These are phyloP conservation scores for Anableps anableps DNA, from an alignment of 2,797 vertebrate genomes.

Conservation along the genomic window DNA sequence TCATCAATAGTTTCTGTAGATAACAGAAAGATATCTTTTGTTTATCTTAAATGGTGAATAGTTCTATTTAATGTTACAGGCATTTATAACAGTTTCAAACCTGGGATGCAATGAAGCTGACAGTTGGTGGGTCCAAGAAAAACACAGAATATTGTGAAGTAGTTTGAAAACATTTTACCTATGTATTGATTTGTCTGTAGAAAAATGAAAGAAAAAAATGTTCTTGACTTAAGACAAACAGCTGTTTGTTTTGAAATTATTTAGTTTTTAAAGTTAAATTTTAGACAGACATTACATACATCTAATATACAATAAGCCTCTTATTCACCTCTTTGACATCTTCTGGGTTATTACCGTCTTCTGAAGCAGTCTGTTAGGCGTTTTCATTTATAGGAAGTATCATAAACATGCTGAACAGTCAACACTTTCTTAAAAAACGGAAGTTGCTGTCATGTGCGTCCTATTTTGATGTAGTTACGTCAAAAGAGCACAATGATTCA, in stretches of 20 bases:
- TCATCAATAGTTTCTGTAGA: slow-evolving; percentile 17
- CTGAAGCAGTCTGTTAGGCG: neutral
- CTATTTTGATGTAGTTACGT: neutral
- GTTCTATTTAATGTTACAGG: neutral
- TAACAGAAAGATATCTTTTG: neutral
- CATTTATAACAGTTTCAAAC: neutral
- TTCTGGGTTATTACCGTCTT: neutral
- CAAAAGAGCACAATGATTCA: neutral
- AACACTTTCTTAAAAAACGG: neutral
- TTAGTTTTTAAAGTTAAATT: neutral
- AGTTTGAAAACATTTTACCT: slow-evolving; percentile 27
- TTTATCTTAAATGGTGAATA: neutral
- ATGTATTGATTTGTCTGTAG: neutral
- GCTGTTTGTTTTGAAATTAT: neutral
- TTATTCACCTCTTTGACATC: neutral
- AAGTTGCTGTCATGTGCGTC: neutral
- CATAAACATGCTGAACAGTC: neutral
- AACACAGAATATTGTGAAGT: slow-evolving; percentile 18
- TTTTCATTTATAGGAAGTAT: neutral
- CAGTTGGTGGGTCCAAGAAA: slow-evolving; percentile 10
- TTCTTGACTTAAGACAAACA: neutral
- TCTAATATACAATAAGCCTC: neutral
- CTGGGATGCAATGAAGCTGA: slow-evolving; percentile 9
- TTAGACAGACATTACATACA: neutral
- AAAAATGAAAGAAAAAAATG: neutral